Base-by-base conservation (phyloP, 2,888 invertebrate genomes). In the Galerucella nymphaeae region DNA sequence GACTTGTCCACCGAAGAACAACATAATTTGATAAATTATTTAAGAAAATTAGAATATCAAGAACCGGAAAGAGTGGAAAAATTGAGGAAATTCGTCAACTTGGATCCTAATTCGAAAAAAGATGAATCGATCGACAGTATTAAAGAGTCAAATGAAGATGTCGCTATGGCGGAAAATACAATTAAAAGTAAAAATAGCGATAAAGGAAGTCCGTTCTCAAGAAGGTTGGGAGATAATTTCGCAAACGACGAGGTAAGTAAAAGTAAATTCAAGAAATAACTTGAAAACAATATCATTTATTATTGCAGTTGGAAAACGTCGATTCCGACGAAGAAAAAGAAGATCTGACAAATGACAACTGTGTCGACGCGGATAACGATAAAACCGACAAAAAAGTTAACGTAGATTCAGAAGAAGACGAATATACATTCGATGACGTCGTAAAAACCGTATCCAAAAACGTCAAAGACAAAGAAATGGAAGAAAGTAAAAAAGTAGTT, bases 351-450 rank as follows among this genome's bases (percentile, higher is more conserved):
- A 20, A 50, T 45, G 20, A 63, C 11, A 64, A 70, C 30, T 16
- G 74, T 72, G 53, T 50, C 84, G 18, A 73, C n/a, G 5, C 9
- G 23, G 83, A 84, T 5, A 83, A 83, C 1, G 84, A 83, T 45
- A 80, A 83, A 1, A 85, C 86, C 0, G 82, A 83, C 18, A 86
- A 84, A 62, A 85, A 84, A 57, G 77, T 80, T 20, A 78, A 80
- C 71, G 84, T 90, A 38, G 90, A 91, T 72, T 89, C 90, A n/a
- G 90, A 93, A 77, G 94, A 93, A 71, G 94, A 94, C 80, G 94
- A 95, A 82, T 95, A 95, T 80, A 91, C 92, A n/a, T 94, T 93
- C 76, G 94, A 94, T 78, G 95, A 95, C 84, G 93, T 94, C 58
- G 93, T 93, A 79, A 91, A 93, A 84, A 93, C 93, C 0, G 94